These are phyloP conservation scores for Anguilla japonica DNA, from an alignment of 2,113 vertebrate species.

Conservation along the genomic window DNA sequence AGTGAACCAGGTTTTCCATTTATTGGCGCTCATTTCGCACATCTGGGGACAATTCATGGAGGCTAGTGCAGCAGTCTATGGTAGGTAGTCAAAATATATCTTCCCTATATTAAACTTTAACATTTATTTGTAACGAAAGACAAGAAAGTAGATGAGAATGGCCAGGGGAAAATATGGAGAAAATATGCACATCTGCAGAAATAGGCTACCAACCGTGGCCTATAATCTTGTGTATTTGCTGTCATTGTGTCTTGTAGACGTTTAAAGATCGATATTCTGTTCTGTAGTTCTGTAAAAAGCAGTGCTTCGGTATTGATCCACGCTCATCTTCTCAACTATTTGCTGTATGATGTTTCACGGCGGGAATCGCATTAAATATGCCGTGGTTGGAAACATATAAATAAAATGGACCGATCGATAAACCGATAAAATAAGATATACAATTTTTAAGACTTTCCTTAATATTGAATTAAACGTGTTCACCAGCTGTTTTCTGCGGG, in stretches of 20 bases:
- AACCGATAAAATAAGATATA: neutral
- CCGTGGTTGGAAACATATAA: slow-evolving; percentile 45
- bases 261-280: slow-evolving; percentile 56
- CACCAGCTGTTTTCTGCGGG: neutral
- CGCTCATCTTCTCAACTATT: slow-evolving; percentile 14
- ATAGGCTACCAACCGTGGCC: neutral
- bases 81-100: too few relatives aligned
- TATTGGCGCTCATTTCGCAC: neutral
- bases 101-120: neutral
- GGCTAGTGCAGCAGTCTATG: too few relatives aligned
- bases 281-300: slow-evolving; percentile 53
- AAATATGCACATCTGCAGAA: too few relatives aligned
- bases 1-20: neutral
- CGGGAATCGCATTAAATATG: slow-evolving; percentile 49
- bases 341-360: slow-evolving; percentile 1
- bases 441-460: neutral
- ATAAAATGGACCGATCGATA: slow-evolving; percentile 28
- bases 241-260: slow-evolving; percentile 55
- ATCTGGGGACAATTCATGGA: neutral
- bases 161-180: neutral
- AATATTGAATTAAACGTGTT: neutral
- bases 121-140: neutral
- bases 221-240: neutral
- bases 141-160: neutral
- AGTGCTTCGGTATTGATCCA: slow-evolving; percentile 56